A percentile compares a stretch with the other conserved stretches of the same genome.
phyloP scores from a whole-genome alignment of 2,888 invertebrate genomes.

The Schizaphis graminum region DNA sequence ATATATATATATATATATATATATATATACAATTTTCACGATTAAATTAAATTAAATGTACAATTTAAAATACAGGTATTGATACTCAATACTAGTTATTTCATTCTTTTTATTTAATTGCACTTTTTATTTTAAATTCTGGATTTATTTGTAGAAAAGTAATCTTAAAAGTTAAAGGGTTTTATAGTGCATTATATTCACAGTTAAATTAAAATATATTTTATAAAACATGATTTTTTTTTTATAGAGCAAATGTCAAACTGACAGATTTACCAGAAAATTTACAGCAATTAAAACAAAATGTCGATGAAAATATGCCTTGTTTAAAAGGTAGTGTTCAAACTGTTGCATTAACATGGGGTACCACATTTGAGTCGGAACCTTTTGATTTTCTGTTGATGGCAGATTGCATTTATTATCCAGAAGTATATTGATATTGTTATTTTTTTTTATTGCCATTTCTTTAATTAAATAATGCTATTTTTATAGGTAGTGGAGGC shows the following conservation, averaged over 20 bases:
- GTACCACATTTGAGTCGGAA: constrained; percentile 62
- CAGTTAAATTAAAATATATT: not conserved
- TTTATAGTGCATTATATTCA: not conserved
- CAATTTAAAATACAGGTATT: not conserved
- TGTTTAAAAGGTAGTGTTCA: constrained; percentile 66
- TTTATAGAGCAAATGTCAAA: constrained; percentile 68
- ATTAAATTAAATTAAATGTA: not conserved
- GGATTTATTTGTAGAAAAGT: not conserved
- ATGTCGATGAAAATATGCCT: constrained; percentile 67
- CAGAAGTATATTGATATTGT: constrained; percentile 73
- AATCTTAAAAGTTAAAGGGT: not conserved
- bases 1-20: too few relatives aligned
- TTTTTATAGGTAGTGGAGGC: constrained; percentile 74
- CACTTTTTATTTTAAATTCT: not conserved
- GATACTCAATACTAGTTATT: not conserved
- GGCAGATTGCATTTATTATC: constrained; percentile 74
- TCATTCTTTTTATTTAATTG: not conserved
- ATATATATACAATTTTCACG: too few relatives aligned
- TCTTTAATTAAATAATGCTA: not conserved
- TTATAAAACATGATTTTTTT: not conserved
- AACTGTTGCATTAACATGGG: constrained; percentile 68
- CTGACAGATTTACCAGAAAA: constrained; percentile 68
- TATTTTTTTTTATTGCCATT: constrained; percentile 42
- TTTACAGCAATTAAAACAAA: constrained; percentile 67
- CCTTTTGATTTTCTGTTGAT: constrained; percentile 73